These are phyloP conservation scores for Magallana nippona DNA, from an alignment of 2,888 invertebrate genomes.

Conservation along the genomic window DNA sequence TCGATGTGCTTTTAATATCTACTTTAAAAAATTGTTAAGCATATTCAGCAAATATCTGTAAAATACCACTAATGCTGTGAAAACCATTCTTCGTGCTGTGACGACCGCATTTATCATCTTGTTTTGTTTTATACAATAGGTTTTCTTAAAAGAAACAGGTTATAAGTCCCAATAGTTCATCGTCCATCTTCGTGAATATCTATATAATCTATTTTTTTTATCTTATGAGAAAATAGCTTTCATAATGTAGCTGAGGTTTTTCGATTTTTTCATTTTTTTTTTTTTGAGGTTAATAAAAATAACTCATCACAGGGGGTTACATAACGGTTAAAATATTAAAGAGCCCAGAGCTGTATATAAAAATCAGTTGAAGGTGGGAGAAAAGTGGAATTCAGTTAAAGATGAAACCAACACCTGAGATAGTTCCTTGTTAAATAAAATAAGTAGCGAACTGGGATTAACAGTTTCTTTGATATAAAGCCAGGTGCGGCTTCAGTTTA, in stretches of 20 bases:
- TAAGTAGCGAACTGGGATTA: neutral
- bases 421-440: neutral
- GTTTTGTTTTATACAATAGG: neutral
- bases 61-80: neutral
- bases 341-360: neutral
- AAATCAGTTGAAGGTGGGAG: neutral
- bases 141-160: neutral
- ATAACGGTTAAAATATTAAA: neutral
- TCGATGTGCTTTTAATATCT: neutral
- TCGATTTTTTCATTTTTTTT: too few relatives aligned
- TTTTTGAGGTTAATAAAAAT: neutral
- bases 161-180: neutral
- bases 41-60: neutral
- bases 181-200: conserved; percentile 5
- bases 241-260: neutral
- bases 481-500: neutral
- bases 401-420: conserved; percentile 10
- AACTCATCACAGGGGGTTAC: conserved; percentile 5
- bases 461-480: neutral
- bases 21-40: neutral
- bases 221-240: conserved; percentile 18
- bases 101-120: neutral
- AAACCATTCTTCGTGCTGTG: neutral
- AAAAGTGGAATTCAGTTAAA: conserved; percentile 23
- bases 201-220: neutral